phyloP scores from a whole-genome alignment of 2,113 vertebrate species.

The Lichenostomus cassidix region DNA sequence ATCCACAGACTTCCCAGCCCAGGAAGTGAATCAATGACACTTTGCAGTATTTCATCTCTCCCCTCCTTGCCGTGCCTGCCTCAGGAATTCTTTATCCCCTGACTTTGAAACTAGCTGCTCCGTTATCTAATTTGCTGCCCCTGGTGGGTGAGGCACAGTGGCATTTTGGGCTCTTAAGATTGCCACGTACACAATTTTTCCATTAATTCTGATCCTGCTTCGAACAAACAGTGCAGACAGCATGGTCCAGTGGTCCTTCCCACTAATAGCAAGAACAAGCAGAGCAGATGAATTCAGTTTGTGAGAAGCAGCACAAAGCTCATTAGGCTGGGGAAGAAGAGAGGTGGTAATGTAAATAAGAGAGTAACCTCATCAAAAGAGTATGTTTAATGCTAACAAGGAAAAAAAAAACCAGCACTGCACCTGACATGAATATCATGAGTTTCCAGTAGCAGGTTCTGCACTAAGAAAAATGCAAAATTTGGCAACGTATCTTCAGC shows the following conservation, averaged over 20 bases:
- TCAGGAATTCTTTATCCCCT: neutral
- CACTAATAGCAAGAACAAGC: neutral
- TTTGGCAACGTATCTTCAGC: neutral
- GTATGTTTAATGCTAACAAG: neutral
- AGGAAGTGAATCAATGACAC: neutral
- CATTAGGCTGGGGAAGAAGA: neutral
- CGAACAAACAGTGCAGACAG: neutral
- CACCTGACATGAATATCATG: neutral
- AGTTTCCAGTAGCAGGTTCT: neutral
- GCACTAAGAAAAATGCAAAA: neutral
- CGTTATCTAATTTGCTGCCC: neutral
- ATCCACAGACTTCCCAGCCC: neutral
- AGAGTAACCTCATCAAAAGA: conserved; percentile 2
- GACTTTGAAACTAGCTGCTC: neutral
- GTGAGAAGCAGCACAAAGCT: neutral
- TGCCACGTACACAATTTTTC: neutral
- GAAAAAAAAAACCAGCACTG: neutral
- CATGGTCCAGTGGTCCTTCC: neutral
- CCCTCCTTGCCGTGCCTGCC: neutral
- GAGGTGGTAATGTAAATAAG: neutral
- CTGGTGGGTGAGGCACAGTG: neutral
- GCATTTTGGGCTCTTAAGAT: neutral
- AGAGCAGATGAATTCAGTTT: neutral
- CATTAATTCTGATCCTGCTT: conserved; percentile 2
- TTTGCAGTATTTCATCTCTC: neutral